phyloP scores from a whole-genome alignment of 1,140 invertebrate species.

The Eulimnadia texana region DNA sequence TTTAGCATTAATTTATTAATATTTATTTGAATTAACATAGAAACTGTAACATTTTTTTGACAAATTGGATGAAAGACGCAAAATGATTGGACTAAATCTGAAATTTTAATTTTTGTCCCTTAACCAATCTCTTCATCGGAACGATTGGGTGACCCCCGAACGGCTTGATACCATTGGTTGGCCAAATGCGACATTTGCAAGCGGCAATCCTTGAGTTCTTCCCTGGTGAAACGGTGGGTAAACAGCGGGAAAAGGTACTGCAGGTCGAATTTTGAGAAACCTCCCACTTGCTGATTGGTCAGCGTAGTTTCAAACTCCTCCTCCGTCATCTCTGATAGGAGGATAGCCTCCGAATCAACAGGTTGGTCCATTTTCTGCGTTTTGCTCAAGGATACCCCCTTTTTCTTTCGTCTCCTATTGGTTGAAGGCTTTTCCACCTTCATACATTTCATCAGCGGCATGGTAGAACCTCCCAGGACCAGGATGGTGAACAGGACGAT shows the following conservation, averaged over 20 bases:
- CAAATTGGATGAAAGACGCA: background rate
- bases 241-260: slow-evolving; percentile 93
- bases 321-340: slow-evolving; percentile 81
- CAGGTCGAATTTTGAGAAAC: slow-evolving; percentile 78
- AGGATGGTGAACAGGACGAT: slow-evolving; percentile 92
- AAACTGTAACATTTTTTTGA: too few relatives aligned
- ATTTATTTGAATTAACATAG: too few relatives aligned
- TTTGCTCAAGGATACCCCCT: slow-evolving; percentile 85
- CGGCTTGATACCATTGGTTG: slow-evolving; percentile 92
- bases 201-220: slow-evolving; percentile 88
- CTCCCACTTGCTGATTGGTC: slow-evolving; percentile 49
- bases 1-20: too few relatives aligned
- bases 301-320: slow-evolving; percentile 72
- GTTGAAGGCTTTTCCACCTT: too few relatives aligned
- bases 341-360: slow-evolving; percentile 77
- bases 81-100: background rate
- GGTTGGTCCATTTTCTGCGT: slow-evolving; percentile 94
- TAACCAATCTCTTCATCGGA: slow-evolving; percentile 8
- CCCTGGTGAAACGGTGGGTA: slow-evolving; percentile 48
- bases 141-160: slow-evolving; percentile 52
- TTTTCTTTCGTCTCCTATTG: too few relatives aligned
- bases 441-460: slow-evolving; percentile 69
- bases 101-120: background rate
- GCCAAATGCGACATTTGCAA: slow-evolving; percentile 91
- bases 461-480: slow-evolving; percentile 87